These are phyloP conservation scores for Lochmaea crataegi DNA, from an alignment of 2,888 invertebrate genomes.

Conservation along the genomic window DNA sequence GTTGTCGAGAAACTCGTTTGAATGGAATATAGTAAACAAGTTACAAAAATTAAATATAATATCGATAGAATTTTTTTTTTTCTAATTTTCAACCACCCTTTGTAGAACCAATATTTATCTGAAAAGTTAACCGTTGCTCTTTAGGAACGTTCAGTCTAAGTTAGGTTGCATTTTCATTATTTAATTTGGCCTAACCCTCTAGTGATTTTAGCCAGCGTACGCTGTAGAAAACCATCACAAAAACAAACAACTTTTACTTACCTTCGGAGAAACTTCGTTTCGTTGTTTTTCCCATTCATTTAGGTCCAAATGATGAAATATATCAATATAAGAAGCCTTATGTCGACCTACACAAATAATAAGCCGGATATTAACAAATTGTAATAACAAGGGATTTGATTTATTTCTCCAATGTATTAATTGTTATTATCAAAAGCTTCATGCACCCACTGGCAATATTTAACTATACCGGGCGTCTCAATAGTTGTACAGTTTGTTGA, in stretches of 20 bases:
- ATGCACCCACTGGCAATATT: too few species aligned
- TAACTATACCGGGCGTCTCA: too few species aligned
- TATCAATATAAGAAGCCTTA: slow-evolving; percentile 22
- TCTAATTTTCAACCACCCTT: neutral
- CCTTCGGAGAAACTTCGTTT: slow-evolving; percentile 48
- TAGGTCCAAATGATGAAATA: slow-evolving; percentile 49
- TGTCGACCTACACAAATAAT: neutral
- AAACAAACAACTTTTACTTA: slow-evolving; percentile 44
- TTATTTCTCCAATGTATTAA: too few species aligned
- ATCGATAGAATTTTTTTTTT: neutral
- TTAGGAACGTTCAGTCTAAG: neutral
- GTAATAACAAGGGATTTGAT: too few species aligned
- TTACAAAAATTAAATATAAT: neutral
- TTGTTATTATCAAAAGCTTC: too few species aligned
- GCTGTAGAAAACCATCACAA: slow-evolving; percentile 40
- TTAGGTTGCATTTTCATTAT: slow-evolving; percentile 28
- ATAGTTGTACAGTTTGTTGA: too few species aligned
- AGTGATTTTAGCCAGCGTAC: slow-evolving; percentile 37
- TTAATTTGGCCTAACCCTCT: slow-evolving; percentile 20
- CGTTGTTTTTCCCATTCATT: slow-evolving; percentile 55
- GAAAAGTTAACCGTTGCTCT: neutral
- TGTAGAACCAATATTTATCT: neutral
- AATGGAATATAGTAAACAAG: neutral
- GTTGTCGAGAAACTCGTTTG: neutral
- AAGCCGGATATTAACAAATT: too few species aligned